Evolutionary conservation across 2,888 invertebrate species (phyloP).

Genomic region (Metacarcinus magister): DNA sequence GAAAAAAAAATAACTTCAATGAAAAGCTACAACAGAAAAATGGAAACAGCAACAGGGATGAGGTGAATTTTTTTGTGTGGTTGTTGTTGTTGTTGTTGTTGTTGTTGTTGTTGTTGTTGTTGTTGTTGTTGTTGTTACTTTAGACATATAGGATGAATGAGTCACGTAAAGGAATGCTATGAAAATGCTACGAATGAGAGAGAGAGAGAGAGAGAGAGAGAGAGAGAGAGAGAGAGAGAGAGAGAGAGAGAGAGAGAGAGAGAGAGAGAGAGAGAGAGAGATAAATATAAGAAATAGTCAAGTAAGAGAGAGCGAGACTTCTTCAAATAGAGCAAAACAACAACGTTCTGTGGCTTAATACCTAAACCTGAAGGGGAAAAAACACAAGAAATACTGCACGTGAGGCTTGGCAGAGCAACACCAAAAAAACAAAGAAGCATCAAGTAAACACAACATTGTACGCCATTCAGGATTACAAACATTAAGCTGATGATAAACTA

Average conservation of each 20-base stretch:
- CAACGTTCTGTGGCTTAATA: too few species aligned
- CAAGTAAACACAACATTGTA: background rate
- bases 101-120: too few species aligned
- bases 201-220: background rate
- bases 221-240: background rate
- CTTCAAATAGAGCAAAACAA: background rate
- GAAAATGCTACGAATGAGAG: background rate
- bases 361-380: background rate
- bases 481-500: background rate
- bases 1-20: background rate
- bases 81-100: too few species aligned
- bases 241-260: constrained; percentile 50
- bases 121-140: too few species aligned
- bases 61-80: too few species aligned
- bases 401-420: background rate
- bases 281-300: background rate
- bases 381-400: background rate
- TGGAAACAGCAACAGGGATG: too few species aligned
- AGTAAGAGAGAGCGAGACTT: background rate
- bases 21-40: too few species aligned
- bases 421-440: too few species aligned
- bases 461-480: background rate
- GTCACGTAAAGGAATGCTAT: background rate
- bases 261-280: constrained; percentile 55
- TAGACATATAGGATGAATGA: background rate